phyloP scores from a whole-genome alignment of 2,113 vertebrate species.

The Sebastes schlegelii region DNA sequence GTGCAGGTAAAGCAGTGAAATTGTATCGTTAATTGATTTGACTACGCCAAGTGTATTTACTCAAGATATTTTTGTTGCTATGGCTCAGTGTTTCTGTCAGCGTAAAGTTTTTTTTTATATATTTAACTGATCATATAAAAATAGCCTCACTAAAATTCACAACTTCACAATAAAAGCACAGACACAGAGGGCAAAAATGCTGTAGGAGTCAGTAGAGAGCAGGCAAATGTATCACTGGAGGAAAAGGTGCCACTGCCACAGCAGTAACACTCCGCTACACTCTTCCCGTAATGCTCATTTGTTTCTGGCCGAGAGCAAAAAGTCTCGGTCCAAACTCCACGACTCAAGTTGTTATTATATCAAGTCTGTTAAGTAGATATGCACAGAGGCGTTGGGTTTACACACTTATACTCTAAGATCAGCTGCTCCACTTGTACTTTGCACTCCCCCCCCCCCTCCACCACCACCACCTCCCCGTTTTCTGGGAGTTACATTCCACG shows the following conservation, averaged over 20 bases:
- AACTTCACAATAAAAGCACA: slow-evolving; percentile 24
- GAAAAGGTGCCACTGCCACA: slow-evolving; percentile 35
- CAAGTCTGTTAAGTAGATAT: slow-evolving; percentile 30
- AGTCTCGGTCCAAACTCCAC: slow-evolving; percentile 37
- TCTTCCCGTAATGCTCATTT: slow-evolving; percentile 31
- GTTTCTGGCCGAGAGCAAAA: slow-evolving; percentile 32
- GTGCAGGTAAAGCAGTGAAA: slow-evolving; percentile 7
- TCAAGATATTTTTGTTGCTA: not conserved
- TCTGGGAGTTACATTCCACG: slow-evolving; percentile 80
- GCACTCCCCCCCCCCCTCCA: slow-evolving; percentile 3
- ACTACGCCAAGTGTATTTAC: not conserved
- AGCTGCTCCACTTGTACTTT: slow-evolving; percentile 62
- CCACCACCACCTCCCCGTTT: slow-evolving; percentile 36
- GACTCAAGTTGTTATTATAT: slow-evolving; percentile 26
- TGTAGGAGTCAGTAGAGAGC: slow-evolving; percentile 76
- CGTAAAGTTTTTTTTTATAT: not conserved
- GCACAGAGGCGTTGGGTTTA: slow-evolving; percentile 30
- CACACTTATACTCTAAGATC: slow-evolving; percentile 64
- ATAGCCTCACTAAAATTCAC: not conserved
- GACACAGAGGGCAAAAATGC: slow-evolving; percentile 50
- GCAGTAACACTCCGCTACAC: not conserved
- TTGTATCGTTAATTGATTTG: slow-evolving; percentile 2
- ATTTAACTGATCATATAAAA: slow-evolving; percentile 10
- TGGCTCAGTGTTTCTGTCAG: not conserved
- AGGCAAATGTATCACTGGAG: slow-evolving; percentile 42